A percentile compares a stretch with the other conserved stretches of the same genome.
Evolutionary conservation across 2,113 vertebrate genomes (phyloP).

Genomic region (Cyphomyrus plagiostoma): DNA sequence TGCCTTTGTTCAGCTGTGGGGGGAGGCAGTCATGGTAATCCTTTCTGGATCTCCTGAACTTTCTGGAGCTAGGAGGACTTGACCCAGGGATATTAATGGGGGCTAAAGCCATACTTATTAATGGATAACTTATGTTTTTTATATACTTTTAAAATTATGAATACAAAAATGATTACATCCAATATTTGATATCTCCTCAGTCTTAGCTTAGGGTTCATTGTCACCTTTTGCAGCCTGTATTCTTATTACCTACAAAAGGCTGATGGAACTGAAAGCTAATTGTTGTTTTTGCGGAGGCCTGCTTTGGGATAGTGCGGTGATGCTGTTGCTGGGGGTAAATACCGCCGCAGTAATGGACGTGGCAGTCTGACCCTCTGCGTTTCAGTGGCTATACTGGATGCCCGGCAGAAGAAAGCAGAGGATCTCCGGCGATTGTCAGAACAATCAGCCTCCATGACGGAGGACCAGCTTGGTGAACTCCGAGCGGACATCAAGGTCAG

Average conservation of each 20-base stretch:
- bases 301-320: not conserved
- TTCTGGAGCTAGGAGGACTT: not conserved
- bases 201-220: not conserved
- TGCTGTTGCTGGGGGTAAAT: not conserved
- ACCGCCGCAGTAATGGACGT: not conserved
- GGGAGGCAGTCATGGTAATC: constrained; percentile 32
- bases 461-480: constrained; percentile 83
- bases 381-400: constrained; percentile 75
- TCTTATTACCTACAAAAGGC: not conserved
- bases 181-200: not conserved
- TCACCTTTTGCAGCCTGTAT: not conserved
- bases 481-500: constrained; percentile 84
- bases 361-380: constrained; percentile 24
- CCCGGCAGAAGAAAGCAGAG: constrained; percentile 82
- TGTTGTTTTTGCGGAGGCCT: not conserved
- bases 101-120: not conserved
- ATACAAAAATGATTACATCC: not conserved
- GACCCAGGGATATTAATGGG: not conserved
- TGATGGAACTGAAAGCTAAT: not conserved
- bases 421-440: constrained; percentile 79
- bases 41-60: constrained; percentile 33
- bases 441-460: constrained; percentile 78
- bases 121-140: not conserved
- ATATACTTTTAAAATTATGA: not conserved
- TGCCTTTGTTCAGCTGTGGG: not conserved